These are phyloP conservation scores for Chloropsis hardwickii DNA, from an alignment of 2,113 vertebrate species.

Conservation along the genomic window DNA sequence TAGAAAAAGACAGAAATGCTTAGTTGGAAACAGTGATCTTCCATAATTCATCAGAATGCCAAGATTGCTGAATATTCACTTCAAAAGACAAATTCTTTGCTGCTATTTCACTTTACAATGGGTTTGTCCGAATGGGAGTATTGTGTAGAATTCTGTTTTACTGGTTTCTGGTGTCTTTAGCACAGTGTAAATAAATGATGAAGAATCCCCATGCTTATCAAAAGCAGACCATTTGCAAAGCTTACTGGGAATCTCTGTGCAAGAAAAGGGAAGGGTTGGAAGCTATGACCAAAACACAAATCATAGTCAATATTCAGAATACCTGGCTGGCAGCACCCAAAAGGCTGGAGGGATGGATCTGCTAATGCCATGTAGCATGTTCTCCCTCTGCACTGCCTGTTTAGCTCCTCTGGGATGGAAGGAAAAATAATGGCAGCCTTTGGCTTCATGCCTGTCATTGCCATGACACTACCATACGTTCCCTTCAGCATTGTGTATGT, in stretches of 20 bases:
- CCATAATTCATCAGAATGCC: neutral
- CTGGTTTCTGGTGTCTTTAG: neutral
- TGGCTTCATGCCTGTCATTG: conserved; percentile 19
- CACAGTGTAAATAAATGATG: neutral
- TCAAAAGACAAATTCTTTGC: neutral
- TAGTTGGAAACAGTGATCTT: neutral
- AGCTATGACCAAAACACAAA: neutral
- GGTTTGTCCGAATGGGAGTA: neutral
- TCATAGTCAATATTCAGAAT: neutral
- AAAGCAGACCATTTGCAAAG: neutral
- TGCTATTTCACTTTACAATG: neutral
- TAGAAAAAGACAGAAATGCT: neutral
- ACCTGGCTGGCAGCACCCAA: neutral
- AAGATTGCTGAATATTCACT: neutral
- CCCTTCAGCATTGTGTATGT: neutral
- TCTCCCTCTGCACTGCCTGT: neutral
- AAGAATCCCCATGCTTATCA: neutral
- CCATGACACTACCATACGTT: neutral
- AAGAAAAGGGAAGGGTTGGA: neutral
- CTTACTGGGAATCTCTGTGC: neutral
- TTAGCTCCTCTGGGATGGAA: conserved; percentile 11
- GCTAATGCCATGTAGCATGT: neutral
- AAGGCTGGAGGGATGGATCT: neutral
- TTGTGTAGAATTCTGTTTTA: neutral
- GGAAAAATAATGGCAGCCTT: neutral